phyloP scores from a whole-genome alignment of 2,888 invertebrate species.

The Epinotia brunnichana region DNA sequence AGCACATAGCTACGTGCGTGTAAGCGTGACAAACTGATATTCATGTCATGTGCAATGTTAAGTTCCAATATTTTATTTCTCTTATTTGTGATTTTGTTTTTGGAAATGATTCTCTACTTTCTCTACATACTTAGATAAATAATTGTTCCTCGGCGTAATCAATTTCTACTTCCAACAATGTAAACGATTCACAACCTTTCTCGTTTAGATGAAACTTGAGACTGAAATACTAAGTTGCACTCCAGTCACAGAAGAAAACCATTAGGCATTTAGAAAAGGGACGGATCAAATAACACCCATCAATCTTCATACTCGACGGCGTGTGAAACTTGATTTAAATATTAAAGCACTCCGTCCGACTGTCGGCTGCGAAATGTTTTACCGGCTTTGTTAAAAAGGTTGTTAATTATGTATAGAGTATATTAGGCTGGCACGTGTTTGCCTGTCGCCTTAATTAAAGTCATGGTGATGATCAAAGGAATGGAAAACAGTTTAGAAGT shows the following conservation, averaged over 20 bases:
- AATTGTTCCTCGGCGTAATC: no score
- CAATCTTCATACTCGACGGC: constrained; percentile 26
- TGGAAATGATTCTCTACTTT: no score
- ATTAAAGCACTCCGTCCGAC: constrained; percentile 25
- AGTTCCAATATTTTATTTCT: no score
- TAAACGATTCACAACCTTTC: not conserved
- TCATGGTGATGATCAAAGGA: not conserved
- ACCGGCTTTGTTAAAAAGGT: constrained; percentile 21
- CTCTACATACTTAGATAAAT: no score
- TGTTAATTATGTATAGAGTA: constrained; percentile 18
- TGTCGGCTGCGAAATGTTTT: constrained; percentile 19
- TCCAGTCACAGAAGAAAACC: constrained; percentile 1
- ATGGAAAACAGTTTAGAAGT: not conserved
- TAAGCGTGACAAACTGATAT: no score
- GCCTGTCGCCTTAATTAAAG: constrained; percentile 17
- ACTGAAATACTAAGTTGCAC: not conserved
- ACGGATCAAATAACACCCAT: constrained; percentile 27
- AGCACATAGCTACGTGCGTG: no score
- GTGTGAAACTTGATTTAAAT: constrained; percentile 34
- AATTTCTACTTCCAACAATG: no score
- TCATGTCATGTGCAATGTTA: no score
- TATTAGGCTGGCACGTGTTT: constrained; percentile 4
- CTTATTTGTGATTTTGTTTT: no score
- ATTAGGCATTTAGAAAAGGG: constrained; percentile 16
- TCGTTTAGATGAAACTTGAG: not conserved